Conservation (phyloP, 1,140 invertebrate genomes). For the Bombus waltoni region DNA sequence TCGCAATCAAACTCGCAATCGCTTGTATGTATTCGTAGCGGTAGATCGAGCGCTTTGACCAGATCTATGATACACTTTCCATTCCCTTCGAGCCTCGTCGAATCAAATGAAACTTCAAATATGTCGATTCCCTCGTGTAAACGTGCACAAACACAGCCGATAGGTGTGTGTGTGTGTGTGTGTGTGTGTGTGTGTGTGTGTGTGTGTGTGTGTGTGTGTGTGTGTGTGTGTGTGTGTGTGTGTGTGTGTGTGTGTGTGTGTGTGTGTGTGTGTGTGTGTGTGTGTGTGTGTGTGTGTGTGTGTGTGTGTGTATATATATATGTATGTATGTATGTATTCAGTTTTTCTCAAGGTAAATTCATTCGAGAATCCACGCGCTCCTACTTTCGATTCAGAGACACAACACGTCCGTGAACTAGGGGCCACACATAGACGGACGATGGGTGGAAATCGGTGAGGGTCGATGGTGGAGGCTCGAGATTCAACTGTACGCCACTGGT, state of each 20-base stretch:
- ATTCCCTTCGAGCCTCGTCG: too few relatives aligned
- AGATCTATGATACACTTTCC: constrained; percentile 19
- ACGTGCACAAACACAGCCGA: not conserved
- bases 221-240: too few relatives aligned
- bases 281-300: too few relatives aligned
- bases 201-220: too few relatives aligned
- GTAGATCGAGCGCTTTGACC: not conserved
- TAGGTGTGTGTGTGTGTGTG: too few relatives aligned
- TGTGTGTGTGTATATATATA: too few relatives aligned
- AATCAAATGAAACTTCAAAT: constrained; percentile 2
- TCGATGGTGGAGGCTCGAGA: not conserved
- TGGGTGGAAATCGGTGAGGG: constrained; percentile 15
- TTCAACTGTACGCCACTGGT: constrained; percentile 27
- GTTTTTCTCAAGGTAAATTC: not conserved
- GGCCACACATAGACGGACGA: too few relatives aligned
- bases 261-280: too few relatives aligned
- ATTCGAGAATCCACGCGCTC: not conserved
- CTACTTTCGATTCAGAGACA: not conserved
- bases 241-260: too few relatives aligned
- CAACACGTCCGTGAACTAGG: not conserved
- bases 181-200: too few relatives aligned
- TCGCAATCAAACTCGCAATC: not conserved
- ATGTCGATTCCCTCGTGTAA: too few relatives aligned
- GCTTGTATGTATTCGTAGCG: not conserved
- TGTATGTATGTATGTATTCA: too few relatives aligned